These are phyloP conservation scores for Papilio dardanus DNA, from an alignment of 1,140 invertebrate species.

Conservation along the genomic window DNA sequence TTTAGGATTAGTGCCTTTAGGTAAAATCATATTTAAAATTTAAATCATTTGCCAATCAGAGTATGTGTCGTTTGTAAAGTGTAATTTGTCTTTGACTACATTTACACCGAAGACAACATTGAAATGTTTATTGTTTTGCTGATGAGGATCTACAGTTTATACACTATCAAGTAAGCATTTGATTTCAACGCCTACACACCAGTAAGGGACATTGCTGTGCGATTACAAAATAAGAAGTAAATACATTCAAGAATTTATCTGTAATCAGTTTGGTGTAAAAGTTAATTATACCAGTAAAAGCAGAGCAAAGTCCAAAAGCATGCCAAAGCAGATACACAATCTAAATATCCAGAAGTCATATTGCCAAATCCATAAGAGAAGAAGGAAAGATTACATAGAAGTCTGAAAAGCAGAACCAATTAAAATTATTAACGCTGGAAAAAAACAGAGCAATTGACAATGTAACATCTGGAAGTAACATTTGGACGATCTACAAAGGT, in stretches of 20 bases:
- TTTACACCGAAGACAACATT: slow-evolving; percentile 11
- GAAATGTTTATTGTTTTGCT: slow-evolving; percentile 51
- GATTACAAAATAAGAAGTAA: slow-evolving; percentile 4
- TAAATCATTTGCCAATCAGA: slow-evolving; percentile 54
- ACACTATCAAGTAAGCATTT: not conserved
- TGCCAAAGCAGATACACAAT: slow-evolving; percentile 68
- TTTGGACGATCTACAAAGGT: slow-evolving; percentile 82
- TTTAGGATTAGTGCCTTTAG: slow-evolving; percentile 65
- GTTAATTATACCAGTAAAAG: slow-evolving; percentile 35
- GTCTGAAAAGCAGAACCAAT: slow-evolving; percentile 26
- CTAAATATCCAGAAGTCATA: slow-evolving; percentile 54
- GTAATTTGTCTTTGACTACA: slow-evolving; percentile 8
- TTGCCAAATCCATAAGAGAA: slow-evolving; percentile 53
- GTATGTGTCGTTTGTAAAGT: slow-evolving; percentile 40
- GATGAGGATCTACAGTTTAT: slow-evolving; percentile 34
- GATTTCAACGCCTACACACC: slow-evolving; percentile 48
- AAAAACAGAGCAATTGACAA: slow-evolving; percentile 52
- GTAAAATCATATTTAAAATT: slow-evolving; percentile 42
- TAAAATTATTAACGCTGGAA: slow-evolving; percentile 22
- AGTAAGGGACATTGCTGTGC: slow-evolving; percentile 53
- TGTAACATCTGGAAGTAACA: slow-evolving; percentile 59
- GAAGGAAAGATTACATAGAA: slow-evolving; percentile 14
- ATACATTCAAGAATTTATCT: too few relatives aligned
- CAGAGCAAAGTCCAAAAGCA: slow-evolving; percentile 71
- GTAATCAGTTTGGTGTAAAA: not conserved